Evolutionary conservation across 2,113 vertebrate genomes (phyloP).

Genomic region (Microcebus jonahi): DNA sequence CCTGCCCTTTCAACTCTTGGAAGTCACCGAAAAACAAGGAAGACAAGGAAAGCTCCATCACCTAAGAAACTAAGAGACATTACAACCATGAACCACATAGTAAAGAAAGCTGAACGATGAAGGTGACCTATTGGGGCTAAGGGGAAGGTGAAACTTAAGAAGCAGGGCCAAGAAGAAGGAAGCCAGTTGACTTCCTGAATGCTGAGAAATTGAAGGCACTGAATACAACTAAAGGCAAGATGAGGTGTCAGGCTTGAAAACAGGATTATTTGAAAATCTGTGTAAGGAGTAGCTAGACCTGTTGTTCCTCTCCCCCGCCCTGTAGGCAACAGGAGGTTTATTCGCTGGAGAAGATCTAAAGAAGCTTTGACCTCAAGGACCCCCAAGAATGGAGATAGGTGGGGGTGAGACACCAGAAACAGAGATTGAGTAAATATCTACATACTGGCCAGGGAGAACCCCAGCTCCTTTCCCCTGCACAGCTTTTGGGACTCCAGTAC

Average conservation of each 20-base stretch:
- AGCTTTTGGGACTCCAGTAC: neutral
- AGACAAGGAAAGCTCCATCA: neutral
- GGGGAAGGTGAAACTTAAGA: neutral
- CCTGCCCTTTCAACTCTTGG: neutral
- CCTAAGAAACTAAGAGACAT: conserved; percentile 7
- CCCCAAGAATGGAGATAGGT: neutral
- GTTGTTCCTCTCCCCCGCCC: neutral
- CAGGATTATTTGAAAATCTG: neutral
- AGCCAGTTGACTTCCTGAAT: neutral
- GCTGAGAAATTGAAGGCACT: neutral
- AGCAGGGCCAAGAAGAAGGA: neutral
- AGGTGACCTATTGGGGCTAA: neutral
- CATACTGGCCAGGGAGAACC: neutral
- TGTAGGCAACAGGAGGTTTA: neutral
- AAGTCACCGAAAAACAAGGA: neutral
- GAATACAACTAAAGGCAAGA: neutral
- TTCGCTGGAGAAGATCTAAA: neutral
- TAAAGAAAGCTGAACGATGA: neutral
- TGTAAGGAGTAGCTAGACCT: neutral
- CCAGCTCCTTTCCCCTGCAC: neutral
- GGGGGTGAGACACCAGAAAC: neutral
- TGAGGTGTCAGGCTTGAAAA: neutral
- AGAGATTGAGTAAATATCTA: neutral
- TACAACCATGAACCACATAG: neutral
- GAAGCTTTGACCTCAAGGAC: neutral